Conservation (phyloP, 1,140 invertebrate species). For the Dendrolimus kikuchii region DNA sequence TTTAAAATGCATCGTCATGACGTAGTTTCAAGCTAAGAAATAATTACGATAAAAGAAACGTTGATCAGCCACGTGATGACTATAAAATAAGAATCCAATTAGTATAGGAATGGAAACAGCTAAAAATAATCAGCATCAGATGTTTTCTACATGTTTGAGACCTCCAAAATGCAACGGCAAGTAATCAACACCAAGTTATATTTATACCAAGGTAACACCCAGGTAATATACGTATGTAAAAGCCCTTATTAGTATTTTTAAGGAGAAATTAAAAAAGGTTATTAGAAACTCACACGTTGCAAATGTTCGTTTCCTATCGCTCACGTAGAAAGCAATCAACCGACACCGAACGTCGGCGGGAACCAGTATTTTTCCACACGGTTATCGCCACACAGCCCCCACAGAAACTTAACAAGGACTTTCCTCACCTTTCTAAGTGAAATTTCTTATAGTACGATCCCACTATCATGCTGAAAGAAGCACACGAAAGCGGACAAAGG, state of each 20-base stretch:
- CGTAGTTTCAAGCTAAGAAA: too few relatives aligned
- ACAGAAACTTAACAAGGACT: constrained; percentile 26
- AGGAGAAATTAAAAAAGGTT: constrained; percentile 40
- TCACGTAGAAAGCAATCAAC: constrained; percentile 58
- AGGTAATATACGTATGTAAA: constrained; percentile 12
- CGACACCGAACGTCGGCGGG: constrained; percentile 44
- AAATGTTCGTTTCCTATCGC: constrained; percentile 48
- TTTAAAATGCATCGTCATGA: too few relatives aligned
- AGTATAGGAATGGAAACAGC: constrained; percentile 11
- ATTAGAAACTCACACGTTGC: constrained; percentile 64
- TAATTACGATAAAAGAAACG: background rate
- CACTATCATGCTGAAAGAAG: constrained; percentile 70
- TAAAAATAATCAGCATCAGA: constrained; percentile 28
- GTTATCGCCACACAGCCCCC: constrained; percentile 24
- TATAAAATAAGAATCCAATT: constrained; percentile 19
- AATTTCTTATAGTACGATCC: constrained; percentile 61
- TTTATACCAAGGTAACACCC: constrained; percentile 12
- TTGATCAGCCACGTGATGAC: constrained; percentile 9
- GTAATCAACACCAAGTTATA: constrained; percentile 24
- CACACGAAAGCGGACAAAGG: constrained; percentile 70
- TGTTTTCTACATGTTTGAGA: constrained; percentile 25
- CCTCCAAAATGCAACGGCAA: background rate
- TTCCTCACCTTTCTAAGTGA: constrained; percentile 65
- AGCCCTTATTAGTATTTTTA: constrained; percentile 23
- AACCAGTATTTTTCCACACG: constrained; percentile 62